These are phyloP conservation scores for Ahaetulla prasina DNA, from an alignment of 2,113 vertebrate species.

Conservation along the genomic window DNA sequence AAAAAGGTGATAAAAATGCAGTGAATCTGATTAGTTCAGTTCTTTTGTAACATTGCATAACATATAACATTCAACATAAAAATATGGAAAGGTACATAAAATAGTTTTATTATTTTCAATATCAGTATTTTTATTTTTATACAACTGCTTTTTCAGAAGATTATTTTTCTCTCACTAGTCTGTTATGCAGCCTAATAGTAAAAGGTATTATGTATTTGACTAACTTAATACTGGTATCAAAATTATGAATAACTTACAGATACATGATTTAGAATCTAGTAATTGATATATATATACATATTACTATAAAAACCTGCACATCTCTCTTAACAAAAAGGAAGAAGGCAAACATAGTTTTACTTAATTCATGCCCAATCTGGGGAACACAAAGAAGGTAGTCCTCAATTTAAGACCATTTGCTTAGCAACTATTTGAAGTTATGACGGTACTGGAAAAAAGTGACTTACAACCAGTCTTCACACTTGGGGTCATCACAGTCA, in stretches of 20 bases:
- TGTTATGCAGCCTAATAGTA: background rate
- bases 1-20: background rate
- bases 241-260: background rate
- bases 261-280: background rate
- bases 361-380: background rate
- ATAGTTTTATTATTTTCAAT: background rate
- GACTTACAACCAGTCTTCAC: background rate
- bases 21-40: background rate
- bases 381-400: background rate
- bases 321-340: background rate
- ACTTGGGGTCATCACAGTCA: background rate
- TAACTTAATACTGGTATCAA: background rate
- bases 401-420: background rate
- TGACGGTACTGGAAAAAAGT: background rate
- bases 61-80: background rate
- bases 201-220: background rate
- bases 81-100: background rate
- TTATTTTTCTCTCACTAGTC: background rate
- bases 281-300: background rate
- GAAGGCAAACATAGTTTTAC: background rate
- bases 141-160: background rate
- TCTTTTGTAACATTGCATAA: background rate
- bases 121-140: background rate
- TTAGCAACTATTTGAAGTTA: background rate
- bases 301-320: background rate